These are phyloP conservation scores for Drepanosiphum platanoidis DNA, from an alignment of 2,888 invertebrate genomes.

Conservation along the genomic window DNA sequence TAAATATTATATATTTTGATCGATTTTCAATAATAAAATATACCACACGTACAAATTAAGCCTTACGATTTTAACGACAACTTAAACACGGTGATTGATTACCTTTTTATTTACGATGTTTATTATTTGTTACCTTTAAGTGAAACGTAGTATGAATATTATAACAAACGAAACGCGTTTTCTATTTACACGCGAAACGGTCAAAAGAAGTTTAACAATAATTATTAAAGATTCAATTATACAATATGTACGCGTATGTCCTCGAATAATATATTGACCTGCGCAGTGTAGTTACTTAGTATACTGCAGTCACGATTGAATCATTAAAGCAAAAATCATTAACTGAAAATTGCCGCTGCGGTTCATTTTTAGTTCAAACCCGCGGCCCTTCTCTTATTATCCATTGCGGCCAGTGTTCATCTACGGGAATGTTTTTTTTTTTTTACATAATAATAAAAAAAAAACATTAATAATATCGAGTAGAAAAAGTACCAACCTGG, in stretches of 20 bases:
- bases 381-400: slow-evolving; percentile 1
- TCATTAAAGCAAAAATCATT: slow-evolving; percentile 27
- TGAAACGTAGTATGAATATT: not conserved
- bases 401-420: not conserved
- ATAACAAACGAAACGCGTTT: not conserved
- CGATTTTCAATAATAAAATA: not conserved
- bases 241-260: not conserved
- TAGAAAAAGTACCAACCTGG: not conserved
- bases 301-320: slow-evolving; percentile 35
- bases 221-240: not conserved
- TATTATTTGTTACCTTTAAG: not conserved
- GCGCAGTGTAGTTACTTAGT: not conserved
- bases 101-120: too few relatives aligned
- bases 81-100: not conserved
- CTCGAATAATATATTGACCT: slow-evolving; percentile 5
- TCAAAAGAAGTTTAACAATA: not conserved
- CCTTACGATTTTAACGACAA: too few relatives aligned
- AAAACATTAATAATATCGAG: not conserved
- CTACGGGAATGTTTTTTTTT: not conserved
- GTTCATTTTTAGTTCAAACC: not conserved
- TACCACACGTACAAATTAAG: not conserved
- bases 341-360: not conserved
- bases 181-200: not conserved
- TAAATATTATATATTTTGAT: slow-evolving; percentile 24
- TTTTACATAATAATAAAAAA: not conserved